Conservation (phyloP, 2,113 vertebrate species). For the Rhinolophus sinicus region DNA sequence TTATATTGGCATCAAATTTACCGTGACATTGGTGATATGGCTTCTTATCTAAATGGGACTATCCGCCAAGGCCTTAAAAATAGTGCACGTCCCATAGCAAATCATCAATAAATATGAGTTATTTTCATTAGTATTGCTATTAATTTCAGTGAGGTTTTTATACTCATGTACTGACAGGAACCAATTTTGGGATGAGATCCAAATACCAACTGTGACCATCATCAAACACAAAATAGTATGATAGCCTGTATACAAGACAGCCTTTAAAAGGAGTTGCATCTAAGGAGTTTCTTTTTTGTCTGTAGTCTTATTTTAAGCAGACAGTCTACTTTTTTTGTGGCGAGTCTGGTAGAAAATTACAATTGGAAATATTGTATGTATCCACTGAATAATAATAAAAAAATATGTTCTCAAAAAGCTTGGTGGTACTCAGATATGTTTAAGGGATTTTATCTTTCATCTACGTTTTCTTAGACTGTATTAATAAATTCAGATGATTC, state of each 20-base stretch:
- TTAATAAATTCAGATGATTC: slow-evolving; percentile 55
- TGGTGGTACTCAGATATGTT: not conserved
- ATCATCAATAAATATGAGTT: not conserved
- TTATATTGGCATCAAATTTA: not conserved
- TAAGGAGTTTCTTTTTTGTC: not conserved
- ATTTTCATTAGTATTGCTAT: not conserved
- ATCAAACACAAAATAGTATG: not conserved
- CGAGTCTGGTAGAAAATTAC: not conserved
- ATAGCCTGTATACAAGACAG: not conserved
- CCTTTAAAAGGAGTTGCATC: not conserved
- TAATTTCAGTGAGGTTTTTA: slow-evolving; percentile 4
- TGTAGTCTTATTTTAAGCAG: not conserved
- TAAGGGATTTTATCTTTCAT: slow-evolving; percentile 6
- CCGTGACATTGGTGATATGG: not conserved
- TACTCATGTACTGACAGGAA: not conserved
- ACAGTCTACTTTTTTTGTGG: slow-evolving; percentile 4
- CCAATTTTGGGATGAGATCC: not conserved
- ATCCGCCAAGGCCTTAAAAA: not conserved
- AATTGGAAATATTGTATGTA: not conserved
- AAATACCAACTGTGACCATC: not conserved
- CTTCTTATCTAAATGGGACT: not conserved
- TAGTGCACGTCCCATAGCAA: not conserved
- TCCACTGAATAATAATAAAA: slow-evolving; percentile 5
- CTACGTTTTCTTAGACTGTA: slow-evolving; percentile 1
- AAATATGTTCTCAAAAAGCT: not conserved